Evolutionary conservation across 2,113 vertebrate genomes (phyloP), one percentile per base, ranked within the genome.

Genomic region (Epinephelus cyanopodus): DNA sequence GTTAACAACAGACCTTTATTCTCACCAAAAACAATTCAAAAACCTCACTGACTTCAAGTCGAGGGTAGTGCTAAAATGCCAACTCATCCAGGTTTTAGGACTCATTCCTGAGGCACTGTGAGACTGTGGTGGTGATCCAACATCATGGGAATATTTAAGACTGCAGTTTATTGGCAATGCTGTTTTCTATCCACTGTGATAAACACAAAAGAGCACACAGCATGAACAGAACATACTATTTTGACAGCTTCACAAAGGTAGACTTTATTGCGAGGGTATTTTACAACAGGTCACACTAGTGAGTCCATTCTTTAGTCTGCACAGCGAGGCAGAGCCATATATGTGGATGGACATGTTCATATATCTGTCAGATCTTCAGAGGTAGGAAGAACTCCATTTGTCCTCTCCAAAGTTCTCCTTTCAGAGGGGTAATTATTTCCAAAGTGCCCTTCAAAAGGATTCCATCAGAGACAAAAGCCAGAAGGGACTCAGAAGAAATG

Each of bases 361-460:
- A 11, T 47, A 27, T n/a, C 58, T 48, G 15, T 25, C 19, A 8
- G 52, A 23, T 53, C 47, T 73, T 68, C 37, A 56, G 42, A 58
- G 39, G 39, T 45, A 17, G 17, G 6, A 29, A n/a, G 7, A 33
- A 25, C 48, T 58, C n/a, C 67, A 79, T 85, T 78, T 69, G 73
- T 87, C 53, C 48, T 83, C 74, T 81, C 60, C 6, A 64, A 76
- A 29, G 45, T 84, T 74, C 21, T 73, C 57, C 65, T 81, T 82
- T 79, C 79, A 83, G 79, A 85, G 37, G 72, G 61, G 60, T 72
- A 83, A 89, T 86, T 84, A 81, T 74, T 77, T 86, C 76, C 70
- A 66, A 81, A 90, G 76, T 85, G 86, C 73, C 71, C 75, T 60
- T 83, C 61, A 75, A 79, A 85, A 69, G 61, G 84, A 69, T 67